A percentile compares a stretch with the other conserved stretches of the same genome.
Conservation (phyloP, 2,888 invertebrate species). For the Alcis repandata region DNA sequence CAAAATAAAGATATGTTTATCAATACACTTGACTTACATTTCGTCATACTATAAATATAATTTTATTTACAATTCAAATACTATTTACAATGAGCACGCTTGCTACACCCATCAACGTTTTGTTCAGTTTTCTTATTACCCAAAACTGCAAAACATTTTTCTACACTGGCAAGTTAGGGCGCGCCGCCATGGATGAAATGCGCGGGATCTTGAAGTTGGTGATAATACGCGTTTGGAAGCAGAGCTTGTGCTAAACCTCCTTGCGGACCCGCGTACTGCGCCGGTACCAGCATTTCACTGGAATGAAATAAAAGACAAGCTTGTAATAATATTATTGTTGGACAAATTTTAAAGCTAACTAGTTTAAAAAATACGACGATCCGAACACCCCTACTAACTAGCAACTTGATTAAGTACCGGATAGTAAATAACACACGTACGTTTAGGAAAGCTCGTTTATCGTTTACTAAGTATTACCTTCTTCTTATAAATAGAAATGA, state of each 20-base stretch:
- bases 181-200: slow-evolving; percentile 75
- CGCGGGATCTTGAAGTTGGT: slow-evolving; percentile 77
- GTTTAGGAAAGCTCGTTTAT: too few species aligned
- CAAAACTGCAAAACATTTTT: slow-evolving; percentile 5
- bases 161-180: slow-evolving; percentile 52
- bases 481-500: too few species aligned
- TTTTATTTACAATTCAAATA: not conserved
- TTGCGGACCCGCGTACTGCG: slow-evolving; percentile 78
- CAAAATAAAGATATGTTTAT: not conserved
- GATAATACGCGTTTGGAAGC: slow-evolving; percentile 79
- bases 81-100: not conserved
- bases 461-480: too few species aligned
- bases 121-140: not conserved
- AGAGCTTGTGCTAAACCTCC: slow-evolving; percentile 74
- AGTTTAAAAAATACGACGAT: too few species aligned
- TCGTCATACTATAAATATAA: not conserved
- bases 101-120: not conserved
- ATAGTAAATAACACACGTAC: too few species aligned
- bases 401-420: too few species aligned
- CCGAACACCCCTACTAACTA: too few species aligned
- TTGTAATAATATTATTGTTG: too few species aligned
- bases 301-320: slow-evolving; percentile 50
- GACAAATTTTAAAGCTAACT: too few species aligned
- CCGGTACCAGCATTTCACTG: slow-evolving; percentile 81
- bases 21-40: not conserved